Evolutionary conservation across 2,113 vertebrate genomes (phyloP).

Genomic region (Poecile atricapillus): DNA sequence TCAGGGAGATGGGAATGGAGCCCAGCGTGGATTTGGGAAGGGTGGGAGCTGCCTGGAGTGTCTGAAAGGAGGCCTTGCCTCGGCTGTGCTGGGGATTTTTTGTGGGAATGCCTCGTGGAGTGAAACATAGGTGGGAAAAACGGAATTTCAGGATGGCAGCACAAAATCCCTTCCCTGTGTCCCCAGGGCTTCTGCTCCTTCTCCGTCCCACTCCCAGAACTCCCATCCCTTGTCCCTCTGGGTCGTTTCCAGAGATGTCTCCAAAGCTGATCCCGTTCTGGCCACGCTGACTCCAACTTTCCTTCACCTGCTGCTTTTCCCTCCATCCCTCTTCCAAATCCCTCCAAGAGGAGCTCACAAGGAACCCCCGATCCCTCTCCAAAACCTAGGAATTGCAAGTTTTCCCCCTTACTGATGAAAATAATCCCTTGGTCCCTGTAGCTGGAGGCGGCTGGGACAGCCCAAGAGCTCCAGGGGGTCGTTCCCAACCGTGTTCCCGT

Average conservation of each 20-base stretch:
- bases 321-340: not conserved
- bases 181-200: not conserved
- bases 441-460: not conserved
- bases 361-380: not conserved
- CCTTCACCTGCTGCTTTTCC: not conserved
- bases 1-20: not conserved
- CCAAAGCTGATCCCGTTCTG: not conserved
- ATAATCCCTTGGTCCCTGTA: not conserved
- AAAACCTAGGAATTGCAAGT: not conserved
- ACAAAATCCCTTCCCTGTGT: not conserved
- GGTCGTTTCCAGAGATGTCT: rapidly evolving
- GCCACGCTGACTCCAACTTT: not conserved
- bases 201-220: not conserved
- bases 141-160: not conserved
- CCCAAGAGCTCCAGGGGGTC: not conserved
- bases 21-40: not conserved
- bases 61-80: not conserved
- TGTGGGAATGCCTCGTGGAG: not conserved
- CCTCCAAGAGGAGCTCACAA: not conserved
- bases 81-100: not conserved
- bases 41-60: not conserved
- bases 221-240: not conserved
- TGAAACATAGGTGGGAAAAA: rapidly evolving
- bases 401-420: not conserved
- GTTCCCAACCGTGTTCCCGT: not conserved